Evolutionary conservation across 2,888 invertebrate species (phyloP).

Genomic region (Cremastinae sp.): DNA sequence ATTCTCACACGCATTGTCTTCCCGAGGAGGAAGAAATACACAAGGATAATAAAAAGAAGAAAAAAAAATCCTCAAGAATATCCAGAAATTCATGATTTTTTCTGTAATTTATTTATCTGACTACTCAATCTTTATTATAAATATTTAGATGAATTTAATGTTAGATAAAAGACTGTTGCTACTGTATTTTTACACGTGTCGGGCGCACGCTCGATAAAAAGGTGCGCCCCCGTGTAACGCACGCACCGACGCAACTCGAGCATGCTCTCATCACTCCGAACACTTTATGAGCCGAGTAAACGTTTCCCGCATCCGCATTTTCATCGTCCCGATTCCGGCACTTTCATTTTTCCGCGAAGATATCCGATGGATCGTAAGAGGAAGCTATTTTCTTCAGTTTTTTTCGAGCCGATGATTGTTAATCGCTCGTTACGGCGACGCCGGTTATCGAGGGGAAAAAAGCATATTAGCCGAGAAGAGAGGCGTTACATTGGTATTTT

Average conservation of each 20-base stretch:
- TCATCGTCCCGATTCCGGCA: conserved; percentile 42
- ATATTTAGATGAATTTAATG: conserved; percentile 6
- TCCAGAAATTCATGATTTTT: too few species aligned
- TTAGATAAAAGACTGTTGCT: conserved; percentile 6
- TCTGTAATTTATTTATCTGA: too few species aligned
- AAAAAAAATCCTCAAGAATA: too few species aligned
- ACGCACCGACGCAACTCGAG: conserved; percentile 50
- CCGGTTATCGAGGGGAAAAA: not conserved
- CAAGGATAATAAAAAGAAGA: too few species aligned
- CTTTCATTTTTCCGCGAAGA: too few species aligned
- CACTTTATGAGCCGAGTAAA: conserved; percentile 59
- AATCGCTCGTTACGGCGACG: too few species aligned
- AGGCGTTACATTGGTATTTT: not conserved
- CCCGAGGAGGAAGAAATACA: too few species aligned
- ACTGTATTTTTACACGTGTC: conserved; percentile 48
- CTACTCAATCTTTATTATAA: too few species aligned
- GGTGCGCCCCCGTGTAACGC: conserved; percentile 41
- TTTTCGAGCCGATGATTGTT: not conserved
- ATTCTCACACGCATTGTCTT: not conserved
- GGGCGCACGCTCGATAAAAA: conserved; percentile 40
- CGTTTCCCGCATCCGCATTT: conserved; percentile 32
- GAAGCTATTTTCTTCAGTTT: not conserved
- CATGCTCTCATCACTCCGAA: conserved; percentile 47
- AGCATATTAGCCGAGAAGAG: not conserved
- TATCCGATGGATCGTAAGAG: too few species aligned